Percentiles rank a stretch among this genome's conserved stretches.
These are phyloP conservation scores for Phaetusa simplex DNA, from an alignment of 2,113 vertebrate species.

Conservation along the genomic window DNA sequence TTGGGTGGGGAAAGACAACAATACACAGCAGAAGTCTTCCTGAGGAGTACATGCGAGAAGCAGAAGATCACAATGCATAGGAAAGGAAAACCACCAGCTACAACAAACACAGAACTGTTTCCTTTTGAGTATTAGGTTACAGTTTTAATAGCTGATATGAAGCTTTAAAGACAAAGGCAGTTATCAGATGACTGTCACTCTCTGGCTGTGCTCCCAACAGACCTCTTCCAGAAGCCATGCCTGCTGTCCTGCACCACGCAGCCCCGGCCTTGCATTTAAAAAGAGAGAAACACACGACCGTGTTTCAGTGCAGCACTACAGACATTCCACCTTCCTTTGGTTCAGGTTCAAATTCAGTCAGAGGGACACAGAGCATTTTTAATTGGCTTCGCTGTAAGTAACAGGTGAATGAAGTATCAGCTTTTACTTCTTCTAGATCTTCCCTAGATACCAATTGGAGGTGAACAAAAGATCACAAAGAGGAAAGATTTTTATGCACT, in stretches of 20 bases:
- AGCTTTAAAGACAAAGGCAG: background rate
- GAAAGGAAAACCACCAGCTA: background rate
- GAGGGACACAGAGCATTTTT: background rate
- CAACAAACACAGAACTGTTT: background rate
- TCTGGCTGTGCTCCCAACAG: background rate
- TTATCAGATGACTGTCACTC: background rate
- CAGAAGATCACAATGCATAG: background rate
- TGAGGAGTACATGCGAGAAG: background rate
- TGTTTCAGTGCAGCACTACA: background rate
- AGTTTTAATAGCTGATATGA: background rate
- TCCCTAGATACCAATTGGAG: background rate
- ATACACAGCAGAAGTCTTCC: background rate
- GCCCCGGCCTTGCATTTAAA: background rate
- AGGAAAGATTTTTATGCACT: background rate
- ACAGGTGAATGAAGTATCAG: background rate
- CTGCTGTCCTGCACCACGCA: background rate
- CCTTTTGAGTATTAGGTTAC: background rate
- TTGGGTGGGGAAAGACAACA: background rate
- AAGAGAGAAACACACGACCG: background rate
- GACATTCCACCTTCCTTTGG: background rate
- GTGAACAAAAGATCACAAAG: background rate
- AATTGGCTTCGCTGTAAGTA: background rate
- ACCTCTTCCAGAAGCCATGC: background rate
- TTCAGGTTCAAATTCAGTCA: background rate
- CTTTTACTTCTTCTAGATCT: background rate